Conservation (phyloP, 2,888 invertebrate species). For the Synergus japonicus region DNA sequence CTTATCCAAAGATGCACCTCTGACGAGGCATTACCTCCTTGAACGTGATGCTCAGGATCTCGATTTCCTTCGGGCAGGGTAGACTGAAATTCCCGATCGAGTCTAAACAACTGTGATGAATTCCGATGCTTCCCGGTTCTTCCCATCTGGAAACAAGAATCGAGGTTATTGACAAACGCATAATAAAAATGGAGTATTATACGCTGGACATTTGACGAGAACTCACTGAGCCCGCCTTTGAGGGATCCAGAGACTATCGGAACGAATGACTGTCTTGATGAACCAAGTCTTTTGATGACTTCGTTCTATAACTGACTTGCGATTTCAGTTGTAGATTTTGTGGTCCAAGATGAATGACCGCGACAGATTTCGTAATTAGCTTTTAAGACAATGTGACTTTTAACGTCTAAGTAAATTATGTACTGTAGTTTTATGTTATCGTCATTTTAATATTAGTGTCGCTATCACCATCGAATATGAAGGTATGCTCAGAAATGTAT, state of each 20-base stretch:
- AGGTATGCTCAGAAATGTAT: constrained; percentile 21
- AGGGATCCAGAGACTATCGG: constrained; percentile 31
- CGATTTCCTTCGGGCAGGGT: constrained; percentile 37
- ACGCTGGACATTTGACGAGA: constrained; percentile 18
- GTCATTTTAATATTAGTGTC: constrained; percentile 27
- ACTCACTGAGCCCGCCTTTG: constrained; percentile 11
- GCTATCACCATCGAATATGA: constrained; percentile 36
- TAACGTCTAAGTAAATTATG: constrained; percentile 37
- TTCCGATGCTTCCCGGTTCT: constrained; percentile 41
- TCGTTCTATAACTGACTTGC: not conserved
- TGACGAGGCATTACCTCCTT: constrained; percentile 48
- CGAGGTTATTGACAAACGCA: constrained; percentile 16
- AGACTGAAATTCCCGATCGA: constrained; percentile 40
- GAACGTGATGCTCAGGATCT: constrained; percentile 43
- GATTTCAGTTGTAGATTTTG: constrained; percentile 1
- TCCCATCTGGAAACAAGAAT: not conserved
- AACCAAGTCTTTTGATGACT: not conserved
- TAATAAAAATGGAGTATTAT: constrained; percentile 40
- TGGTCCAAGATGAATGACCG: constrained; percentile 14
- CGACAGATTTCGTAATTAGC: constrained; percentile 25
- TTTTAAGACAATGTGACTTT: constrained; percentile 40
- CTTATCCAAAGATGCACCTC: constrained; percentile 55
- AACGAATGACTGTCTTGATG: constrained; percentile 17
- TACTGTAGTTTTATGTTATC: constrained; percentile 22
- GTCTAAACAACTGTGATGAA: constrained; percentile 56